A percentile compares a stretch with the other conserved stretches of the same genome.
Evolutionary conservation across 1,140 invertebrate species (phyloP).

Genomic region (Atopsyche davidsoni): DNA sequence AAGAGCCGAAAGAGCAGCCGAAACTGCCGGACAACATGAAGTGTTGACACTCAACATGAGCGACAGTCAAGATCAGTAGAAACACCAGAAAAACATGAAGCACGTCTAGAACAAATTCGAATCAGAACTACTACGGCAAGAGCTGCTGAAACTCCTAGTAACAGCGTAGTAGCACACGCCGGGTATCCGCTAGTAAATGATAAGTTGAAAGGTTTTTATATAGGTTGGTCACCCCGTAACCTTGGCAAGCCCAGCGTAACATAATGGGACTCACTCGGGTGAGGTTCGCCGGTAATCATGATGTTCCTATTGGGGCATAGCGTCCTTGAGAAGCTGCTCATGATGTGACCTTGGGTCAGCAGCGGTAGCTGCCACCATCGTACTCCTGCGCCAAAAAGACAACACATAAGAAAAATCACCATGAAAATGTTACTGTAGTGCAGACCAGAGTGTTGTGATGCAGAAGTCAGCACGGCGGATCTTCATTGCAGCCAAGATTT

Average conservation of each 20-base stretch:
- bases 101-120: not conserved
- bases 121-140: not conserved
- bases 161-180: not conserved
- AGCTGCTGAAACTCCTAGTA: not conserved
- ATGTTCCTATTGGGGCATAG: slow-evolving; percentile 57
- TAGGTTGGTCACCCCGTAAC: not conserved
- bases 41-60: too few relatives aligned
- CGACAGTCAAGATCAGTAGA: too few relatives aligned
- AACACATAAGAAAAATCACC: not conserved
- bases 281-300: slow-evolving; percentile 29
- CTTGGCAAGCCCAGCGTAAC: not conserved
- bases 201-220: not conserved
- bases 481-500: not conserved
- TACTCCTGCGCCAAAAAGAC: slow-evolving; percentile 38
- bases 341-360: slow-evolving; percentile 47
- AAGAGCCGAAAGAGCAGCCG: too few relatives aligned
- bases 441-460: not conserved
- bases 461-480: not conserved
- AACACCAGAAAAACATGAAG: too few relatives aligned
- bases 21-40: too few relatives aligned
- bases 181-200: not conserved
- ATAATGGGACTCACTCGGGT: slow-evolving; percentile 2
- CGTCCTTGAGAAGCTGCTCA: slow-evolving; percentile 55
- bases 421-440: not conserved
- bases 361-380: slow-evolving; percentile 65